A percentile compares a stretch with the other conserved stretches of the same genome.
These are phyloP conservation scores for Barnardius zonarius DNA, from an alignment of 2,113 vertebrate species.

Conservation along the genomic window DNA sequence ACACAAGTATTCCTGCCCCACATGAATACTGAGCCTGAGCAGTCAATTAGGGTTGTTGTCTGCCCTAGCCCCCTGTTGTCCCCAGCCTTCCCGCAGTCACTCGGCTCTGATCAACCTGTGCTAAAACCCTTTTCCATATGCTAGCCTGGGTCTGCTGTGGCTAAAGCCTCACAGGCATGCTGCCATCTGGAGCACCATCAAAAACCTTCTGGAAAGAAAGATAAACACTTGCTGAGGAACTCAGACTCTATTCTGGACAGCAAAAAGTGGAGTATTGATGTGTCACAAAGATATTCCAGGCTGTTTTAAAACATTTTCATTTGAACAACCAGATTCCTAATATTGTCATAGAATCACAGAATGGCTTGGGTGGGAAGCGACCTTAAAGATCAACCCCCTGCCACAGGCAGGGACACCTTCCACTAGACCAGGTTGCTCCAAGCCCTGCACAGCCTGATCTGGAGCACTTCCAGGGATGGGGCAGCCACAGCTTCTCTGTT, in stretches of 20 bases:
- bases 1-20: neutral
- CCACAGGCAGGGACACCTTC: neutral
- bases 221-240: neutral
- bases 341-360: neutral
- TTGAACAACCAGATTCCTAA: neutral
- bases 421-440: neutral
- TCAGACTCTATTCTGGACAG: neutral
- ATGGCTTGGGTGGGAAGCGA: neutral
- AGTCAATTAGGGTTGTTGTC: neutral
- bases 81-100: accelerated
- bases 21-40: neutral
- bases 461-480: neutral
- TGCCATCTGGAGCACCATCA: neutral
- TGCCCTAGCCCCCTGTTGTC: accelerated
- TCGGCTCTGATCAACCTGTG: neutral
- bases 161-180: neutral
- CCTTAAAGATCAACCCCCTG: neutral
- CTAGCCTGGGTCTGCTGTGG: accelerated
- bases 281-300: neutral
- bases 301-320: neutral
- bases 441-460: neutral
- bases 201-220: neutral
- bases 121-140: neutral
- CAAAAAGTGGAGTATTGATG: neutral
- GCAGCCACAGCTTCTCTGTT: neutral